phyloP scores from a whole-genome alignment of 2,113 vertebrate genomes.

The Poeciliopsis retropinna region DNA sequence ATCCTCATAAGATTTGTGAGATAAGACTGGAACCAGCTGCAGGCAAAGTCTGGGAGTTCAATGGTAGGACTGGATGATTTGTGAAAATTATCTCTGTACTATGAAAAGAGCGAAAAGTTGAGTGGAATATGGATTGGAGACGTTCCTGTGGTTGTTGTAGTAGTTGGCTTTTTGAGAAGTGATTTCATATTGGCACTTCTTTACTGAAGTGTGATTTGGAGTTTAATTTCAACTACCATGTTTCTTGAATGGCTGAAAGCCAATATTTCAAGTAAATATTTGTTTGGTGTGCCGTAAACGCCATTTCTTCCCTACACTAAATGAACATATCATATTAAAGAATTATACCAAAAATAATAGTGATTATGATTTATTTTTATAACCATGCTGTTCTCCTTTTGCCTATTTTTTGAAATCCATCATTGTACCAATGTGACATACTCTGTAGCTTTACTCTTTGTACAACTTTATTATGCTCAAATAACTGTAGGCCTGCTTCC shows the following conservation, averaged over 20 bases:
- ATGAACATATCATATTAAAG: background rate
- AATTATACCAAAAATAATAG: background rate
- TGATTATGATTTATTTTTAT: too few species aligned
- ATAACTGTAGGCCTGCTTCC: background rate
- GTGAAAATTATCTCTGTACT: too few species aligned
- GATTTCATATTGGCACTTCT: too few species aligned
- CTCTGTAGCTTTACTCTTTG: constrained; percentile 1
- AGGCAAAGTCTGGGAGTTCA: too few species aligned
- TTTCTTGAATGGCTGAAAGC: background rate
- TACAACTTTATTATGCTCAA: constrained; percentile 17
- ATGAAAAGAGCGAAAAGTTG: too few species aligned
- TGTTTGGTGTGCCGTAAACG: background rate
- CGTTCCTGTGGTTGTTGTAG: too few species aligned
- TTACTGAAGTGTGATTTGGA: background rate
- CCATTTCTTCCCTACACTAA: background rate
- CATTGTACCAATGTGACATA: constrained; percentile 15
- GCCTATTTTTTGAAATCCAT: constrained; percentile 8
- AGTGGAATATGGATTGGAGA: too few species aligned
- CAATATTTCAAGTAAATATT: background rate
- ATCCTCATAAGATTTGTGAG: too few species aligned
- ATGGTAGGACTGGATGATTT: too few species aligned
- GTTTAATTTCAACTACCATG: background rate
- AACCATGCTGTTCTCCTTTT: background rate
- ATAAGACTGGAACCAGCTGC: too few species aligned
- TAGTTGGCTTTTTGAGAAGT: too few species aligned